Evolutionary conservation across 1,140 invertebrate genomes (phyloP).

Genomic region (Drosophila funebris): DNA sequence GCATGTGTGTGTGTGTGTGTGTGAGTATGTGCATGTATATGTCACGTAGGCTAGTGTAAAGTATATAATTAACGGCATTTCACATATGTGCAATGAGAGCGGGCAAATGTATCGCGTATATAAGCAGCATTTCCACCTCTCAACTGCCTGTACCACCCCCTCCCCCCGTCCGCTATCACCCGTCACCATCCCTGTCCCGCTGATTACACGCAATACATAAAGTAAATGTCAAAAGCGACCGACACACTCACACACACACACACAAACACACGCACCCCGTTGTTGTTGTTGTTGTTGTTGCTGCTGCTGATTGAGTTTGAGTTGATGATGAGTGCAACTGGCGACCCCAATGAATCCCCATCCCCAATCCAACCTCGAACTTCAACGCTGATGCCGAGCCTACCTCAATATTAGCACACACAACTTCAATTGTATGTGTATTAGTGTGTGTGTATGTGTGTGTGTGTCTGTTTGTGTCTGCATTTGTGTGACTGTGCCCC

Average conservation of each 20-base stretch:
- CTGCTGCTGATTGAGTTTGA: slow-evolving; percentile 74
- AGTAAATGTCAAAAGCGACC: slow-evolving; percentile 79
- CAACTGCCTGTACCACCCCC: neutral
- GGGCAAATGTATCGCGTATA: slow-evolving; percentile 57
- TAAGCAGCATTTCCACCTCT: slow-evolving; percentile 31
- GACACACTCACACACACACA: slow-evolving; percentile 49
- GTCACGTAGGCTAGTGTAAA: slow-evolving; percentile 61
- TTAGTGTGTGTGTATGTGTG: neutral
- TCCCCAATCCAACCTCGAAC: slow-evolving; percentile 1
- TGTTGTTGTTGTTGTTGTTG: slow-evolving; percentile 41
- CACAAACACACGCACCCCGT: neutral
- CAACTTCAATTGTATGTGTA: slow-evolving; percentile 19
- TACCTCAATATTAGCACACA: slow-evolving; percentile 75
- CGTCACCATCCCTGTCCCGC: slow-evolving; percentile 10
- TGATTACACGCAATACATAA: slow-evolving; percentile 79
- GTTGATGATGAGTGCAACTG: slow-evolving; percentile 73
- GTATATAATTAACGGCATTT: slow-evolving; percentile 75
- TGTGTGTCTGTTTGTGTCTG: slow-evolving; percentile 17
- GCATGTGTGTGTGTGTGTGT: slow-evolving; percentile 13
- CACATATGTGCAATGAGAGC: slow-evolving; percentile 51
- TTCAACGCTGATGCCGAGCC: slow-evolving; percentile 38
- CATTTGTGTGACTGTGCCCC: too few species aligned
- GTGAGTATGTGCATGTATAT: slow-evolving; percentile 23
- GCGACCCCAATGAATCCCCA: slow-evolving; percentile 47
- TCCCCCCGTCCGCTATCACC: slow-evolving; percentile 1